phyloP scores from a whole-genome alignment of 2,113 vertebrate genomes.

The Grantiella picta region DNA sequence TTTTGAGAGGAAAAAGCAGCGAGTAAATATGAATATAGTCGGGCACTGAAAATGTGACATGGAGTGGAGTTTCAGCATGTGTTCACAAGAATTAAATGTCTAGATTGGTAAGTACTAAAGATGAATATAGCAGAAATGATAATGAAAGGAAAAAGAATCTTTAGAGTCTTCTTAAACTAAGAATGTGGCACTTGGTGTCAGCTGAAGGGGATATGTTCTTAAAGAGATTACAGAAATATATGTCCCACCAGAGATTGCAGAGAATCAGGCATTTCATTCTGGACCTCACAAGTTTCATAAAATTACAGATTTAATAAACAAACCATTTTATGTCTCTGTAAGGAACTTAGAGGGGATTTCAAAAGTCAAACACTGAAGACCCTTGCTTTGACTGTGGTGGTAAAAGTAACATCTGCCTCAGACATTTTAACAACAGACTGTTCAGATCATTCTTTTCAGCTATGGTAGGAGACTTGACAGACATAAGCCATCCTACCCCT shows the following conservation, averaged over 20 bases:
- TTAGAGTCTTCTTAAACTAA: neutral
- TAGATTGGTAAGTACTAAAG: neutral
- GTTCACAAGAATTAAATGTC: neutral
- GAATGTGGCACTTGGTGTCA: neutral
- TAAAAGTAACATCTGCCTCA: conserved; percentile 75
- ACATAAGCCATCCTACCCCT: conserved; percentile 43
- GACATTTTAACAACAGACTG: conserved; percentile 64
- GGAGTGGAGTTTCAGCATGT: neutral
- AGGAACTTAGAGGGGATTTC: conserved; percentile 74
- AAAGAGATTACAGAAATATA: conserved; percentile 49
- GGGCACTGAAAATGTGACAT: neutral
- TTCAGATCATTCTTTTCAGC: conserved; percentile 64
- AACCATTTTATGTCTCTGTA: conserved; percentile 70
- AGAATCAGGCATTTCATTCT: conserved; percentile 4
- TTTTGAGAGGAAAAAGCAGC: neutral
- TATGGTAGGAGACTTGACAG: conserved; percentile 53
- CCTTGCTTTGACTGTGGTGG: conserved; percentile 67
- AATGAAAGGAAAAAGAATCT: neutral
- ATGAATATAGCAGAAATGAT: neutral
- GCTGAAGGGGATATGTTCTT: conserved; percentile 16
- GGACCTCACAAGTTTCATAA: conserved; percentile 69
- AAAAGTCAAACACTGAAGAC: conserved; percentile 75
- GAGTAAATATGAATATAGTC: neutral
- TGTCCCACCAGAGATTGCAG: neutral
- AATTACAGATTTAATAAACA: conserved; percentile 74